Conservation (phyloP, 2,113 vertebrate genomes). For the Catagonus wagneri region DNA sequence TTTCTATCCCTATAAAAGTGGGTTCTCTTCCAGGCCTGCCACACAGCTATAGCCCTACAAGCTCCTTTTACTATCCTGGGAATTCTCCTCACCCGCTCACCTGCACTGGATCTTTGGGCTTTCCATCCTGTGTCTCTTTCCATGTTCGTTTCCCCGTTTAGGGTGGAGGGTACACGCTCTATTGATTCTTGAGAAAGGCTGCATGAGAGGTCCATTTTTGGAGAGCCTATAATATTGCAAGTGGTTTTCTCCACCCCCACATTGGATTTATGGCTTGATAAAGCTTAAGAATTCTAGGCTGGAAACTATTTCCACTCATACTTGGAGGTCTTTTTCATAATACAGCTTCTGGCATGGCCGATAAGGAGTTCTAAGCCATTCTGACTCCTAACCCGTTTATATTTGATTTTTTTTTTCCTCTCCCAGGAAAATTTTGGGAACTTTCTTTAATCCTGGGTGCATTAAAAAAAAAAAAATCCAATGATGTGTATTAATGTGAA, state of each 20-base stretch:
- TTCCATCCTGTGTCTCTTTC: not conserved
- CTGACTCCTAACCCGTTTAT: not conserved
- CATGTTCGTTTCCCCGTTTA: not conserved
- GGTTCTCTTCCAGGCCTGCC: too few relatives aligned
- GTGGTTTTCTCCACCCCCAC: not conserved
- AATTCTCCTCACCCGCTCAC: not conserved
- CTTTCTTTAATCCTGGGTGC: not conserved
- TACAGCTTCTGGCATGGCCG: not conserved
- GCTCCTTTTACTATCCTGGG: not conserved
- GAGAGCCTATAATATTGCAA: not conserved
- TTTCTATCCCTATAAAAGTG: not conserved
- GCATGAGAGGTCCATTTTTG: not conserved
- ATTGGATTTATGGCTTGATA: not conserved
- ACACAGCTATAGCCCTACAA: not conserved
- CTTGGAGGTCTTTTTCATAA: not conserved
- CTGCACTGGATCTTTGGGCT: too few relatives aligned
- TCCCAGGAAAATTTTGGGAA: not conserved
- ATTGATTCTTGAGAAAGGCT: not conserved
- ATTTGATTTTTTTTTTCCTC: not conserved
- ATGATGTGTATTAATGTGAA: not conserved
- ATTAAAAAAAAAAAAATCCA: not conserved
- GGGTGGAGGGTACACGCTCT: not conserved
- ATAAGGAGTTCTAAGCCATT: conserved; percentile 18
- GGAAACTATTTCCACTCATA: not conserved
- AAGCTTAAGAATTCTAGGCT: not conserved